Evolutionary conservation across 2,888 invertebrate genomes (phyloP).

Genomic region (Tinea semifulvella): DNA sequence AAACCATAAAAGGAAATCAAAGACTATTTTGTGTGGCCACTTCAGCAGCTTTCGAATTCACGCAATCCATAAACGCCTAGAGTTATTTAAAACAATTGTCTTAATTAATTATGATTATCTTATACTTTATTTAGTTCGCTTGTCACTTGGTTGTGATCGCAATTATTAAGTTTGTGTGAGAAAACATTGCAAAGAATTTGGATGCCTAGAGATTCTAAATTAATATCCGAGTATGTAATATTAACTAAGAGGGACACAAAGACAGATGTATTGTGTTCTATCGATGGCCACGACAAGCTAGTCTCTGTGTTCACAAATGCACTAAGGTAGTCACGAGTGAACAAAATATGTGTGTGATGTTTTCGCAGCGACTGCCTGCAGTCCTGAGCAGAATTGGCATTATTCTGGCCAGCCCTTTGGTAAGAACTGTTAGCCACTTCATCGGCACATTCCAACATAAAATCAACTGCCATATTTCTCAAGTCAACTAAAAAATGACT

Average conservation of each 20-base stretch:
- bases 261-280: constrained; percentile 9
- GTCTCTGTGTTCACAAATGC: constrained; percentile 53
- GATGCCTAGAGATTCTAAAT: background rate
- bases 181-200: constrained; percentile 63
- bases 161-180: constrained; percentile 20
- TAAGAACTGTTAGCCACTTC: constrained; percentile 72
- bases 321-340: constrained; percentile 61
- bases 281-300: constrained; percentile 54
- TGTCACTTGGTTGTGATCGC: background rate
- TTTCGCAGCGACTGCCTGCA: constrained; percentile 93
- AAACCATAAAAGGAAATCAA: constrained; percentile 27
- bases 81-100: background rate
- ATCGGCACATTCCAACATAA: constrained; percentile 57
- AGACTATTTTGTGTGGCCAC: constrained; percentile 62
- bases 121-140: background rate
- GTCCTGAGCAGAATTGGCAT: constrained; percentile 96
- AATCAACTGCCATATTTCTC: constrained; percentile 41
- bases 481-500: background rate
- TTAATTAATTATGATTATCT: background rate
- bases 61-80: background rate
- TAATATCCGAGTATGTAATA: background rate
- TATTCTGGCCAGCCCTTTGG: constrained; percentile 95
- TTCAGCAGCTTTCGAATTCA: constrained; percentile 9
- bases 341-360: constrained; percentile 71
- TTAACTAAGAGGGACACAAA: constrained; percentile 3